Conservation (phyloP, 2,113 vertebrate genomes). For the Tringa solitaria region DNA sequence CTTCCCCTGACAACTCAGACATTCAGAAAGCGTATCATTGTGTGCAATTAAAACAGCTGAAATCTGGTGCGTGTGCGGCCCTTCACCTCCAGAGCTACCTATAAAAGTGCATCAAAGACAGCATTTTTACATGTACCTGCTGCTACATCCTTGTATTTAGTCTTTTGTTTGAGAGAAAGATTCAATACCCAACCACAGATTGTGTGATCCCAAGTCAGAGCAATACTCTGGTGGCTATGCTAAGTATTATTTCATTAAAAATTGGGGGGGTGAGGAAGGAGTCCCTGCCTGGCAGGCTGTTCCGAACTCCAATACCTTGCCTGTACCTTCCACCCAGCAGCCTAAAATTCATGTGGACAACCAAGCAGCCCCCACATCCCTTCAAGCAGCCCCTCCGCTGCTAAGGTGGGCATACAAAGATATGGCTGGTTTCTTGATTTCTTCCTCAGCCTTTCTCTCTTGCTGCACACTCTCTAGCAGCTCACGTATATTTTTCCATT, state of each 20-base stretch:
- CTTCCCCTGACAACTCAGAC: background rate
- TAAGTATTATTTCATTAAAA: background rate
- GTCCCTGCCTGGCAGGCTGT: background rate
- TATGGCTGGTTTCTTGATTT: background rate
- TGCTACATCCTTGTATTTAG: background rate
- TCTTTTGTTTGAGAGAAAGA: background rate
- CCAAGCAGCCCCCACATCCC: background rate
- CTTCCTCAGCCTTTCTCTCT: background rate
- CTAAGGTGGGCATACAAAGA: background rate
- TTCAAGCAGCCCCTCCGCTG: background rate
- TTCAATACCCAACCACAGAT: background rate
- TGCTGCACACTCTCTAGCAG: background rate
- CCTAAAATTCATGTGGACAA: background rate
- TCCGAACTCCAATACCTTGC: background rate
- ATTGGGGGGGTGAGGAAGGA: background rate
- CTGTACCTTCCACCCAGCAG: background rate
- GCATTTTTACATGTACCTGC: background rate
- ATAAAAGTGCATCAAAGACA: background rate
- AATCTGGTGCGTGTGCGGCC: background rate
- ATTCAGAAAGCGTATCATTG: background rate
- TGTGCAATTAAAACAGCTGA: background rate
- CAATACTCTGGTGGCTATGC: background rate
- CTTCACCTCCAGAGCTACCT: background rate
- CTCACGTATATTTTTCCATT: background rate
- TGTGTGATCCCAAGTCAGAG: background rate